Conservation (phyloP, 2,113 vertebrate genomes). For the Centrocercus urophasianus region DNA sequence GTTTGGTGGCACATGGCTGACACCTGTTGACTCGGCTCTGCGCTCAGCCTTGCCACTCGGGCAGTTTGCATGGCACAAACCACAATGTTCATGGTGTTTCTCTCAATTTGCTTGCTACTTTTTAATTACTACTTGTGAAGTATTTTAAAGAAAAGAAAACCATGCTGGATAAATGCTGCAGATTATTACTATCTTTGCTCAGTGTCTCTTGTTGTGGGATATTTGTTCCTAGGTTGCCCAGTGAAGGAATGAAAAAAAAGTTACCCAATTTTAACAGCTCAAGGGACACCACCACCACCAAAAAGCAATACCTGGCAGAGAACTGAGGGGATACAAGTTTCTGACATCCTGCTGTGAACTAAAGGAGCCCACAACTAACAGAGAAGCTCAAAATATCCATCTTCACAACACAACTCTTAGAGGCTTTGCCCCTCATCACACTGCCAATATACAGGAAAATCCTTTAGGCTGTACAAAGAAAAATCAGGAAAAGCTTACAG, state of each 20-base stretch:
- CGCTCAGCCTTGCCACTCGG: neutral
- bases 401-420: neutral
- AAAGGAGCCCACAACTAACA: neutral
- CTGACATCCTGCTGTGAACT: neutral
- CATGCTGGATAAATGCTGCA: neutral
- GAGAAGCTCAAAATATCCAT: neutral
- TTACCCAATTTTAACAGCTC: neutral
- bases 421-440: neutral
- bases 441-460: neutral
- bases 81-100: neutral
- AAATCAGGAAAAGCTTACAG: neutral
- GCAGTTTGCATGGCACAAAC: neutral
- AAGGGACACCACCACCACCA: neutral
- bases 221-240: neutral
- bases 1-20: slow-evolving; percentile 61
- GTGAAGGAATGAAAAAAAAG: neutral
- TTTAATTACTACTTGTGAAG: neutral
- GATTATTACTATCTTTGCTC: neutral
- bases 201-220: neutral
- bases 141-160: neutral
- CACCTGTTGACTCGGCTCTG: slow-evolving; percentile 33
- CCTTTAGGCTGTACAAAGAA: fast-evolving
- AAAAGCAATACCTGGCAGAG: neutral
- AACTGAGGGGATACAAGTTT: neutral
- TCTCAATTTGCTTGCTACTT: neutral